Evolutionary conservation across 2,888 invertebrate genomes (phyloP).

Genomic region (Lycocerus yunnanus): DNA sequence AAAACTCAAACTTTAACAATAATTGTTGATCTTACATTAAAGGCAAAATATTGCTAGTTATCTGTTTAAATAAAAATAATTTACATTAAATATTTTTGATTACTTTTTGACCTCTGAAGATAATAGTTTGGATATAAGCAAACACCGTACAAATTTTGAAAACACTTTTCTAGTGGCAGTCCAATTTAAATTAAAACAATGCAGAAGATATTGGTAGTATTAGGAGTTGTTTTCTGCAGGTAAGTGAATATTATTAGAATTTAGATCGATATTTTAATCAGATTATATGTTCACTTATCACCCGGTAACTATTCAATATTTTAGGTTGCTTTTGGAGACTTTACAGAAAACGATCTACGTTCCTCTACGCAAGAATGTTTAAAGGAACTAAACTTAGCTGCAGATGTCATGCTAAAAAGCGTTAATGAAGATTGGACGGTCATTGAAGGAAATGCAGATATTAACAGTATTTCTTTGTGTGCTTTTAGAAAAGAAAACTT

Average conservation of each 20-base stretch:
- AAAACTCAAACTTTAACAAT: too few relatives aligned
- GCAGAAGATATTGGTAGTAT: not conserved
- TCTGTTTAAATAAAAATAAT: too few relatives aligned
- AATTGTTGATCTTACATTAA: too few relatives aligned
- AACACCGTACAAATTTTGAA: not conserved
- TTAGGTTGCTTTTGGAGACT: not conserved
- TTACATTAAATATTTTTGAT: not conserved
- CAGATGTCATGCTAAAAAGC: not conserved
- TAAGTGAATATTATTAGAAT: not conserved
- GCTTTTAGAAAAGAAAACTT: not conserved
- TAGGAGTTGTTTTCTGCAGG: not conserved
- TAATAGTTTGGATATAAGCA: not conserved
- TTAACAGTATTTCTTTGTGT: not conserved
- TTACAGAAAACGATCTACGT: not conserved
- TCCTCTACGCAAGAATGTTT: not conserved
- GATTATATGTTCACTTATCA: too few relatives aligned
- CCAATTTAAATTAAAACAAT: not conserved
- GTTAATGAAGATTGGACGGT: not conserved
- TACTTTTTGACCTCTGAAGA: not conserved
- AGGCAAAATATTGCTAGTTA: too few relatives aligned
- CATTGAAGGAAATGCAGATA: not conserved
- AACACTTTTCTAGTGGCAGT: not conserved
- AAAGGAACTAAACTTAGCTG: not conserved
- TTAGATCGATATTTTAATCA: not conserved
- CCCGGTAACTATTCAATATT: fast-evolving